Evolutionary conservation across 2,113 vertebrate genomes (phyloP).

Genomic region (Choloepus hoffmanni): DNA sequence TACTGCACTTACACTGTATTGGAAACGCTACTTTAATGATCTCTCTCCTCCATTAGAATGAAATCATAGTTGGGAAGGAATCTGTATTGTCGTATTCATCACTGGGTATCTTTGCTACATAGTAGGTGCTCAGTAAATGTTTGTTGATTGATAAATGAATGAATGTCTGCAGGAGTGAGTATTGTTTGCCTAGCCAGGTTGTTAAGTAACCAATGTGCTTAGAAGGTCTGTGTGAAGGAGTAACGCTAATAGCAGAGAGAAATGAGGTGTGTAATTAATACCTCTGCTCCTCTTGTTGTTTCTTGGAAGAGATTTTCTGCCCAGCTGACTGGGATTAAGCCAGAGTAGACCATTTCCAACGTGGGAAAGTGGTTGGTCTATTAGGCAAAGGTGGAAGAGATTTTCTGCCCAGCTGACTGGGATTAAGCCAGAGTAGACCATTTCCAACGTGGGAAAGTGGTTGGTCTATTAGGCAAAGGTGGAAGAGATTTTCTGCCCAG

Average conservation of each 20-base stretch:
- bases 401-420: slow-evolving; percentile 45
- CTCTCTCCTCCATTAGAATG: background rate
- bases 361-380: background rate
- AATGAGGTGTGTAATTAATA: slow-evolving; percentile 52
- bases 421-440: background rate
- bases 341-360: background rate
- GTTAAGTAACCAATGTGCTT: slow-evolving; percentile 49
- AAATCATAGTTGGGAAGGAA: background rate
- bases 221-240: slow-evolving; percentile 9
- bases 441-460: background rate
- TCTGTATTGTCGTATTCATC: background rate
- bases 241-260: slow-evolving; percentile 5
- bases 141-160: slow-evolving; percentile 10
- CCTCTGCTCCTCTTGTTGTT: slow-evolving; percentile 41
- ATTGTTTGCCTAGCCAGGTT: slow-evolving; percentile 17
- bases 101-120: background rate
- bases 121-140: slow-evolving; percentile 35
- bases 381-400: background rate
- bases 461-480: background rate
- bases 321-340: background rate
- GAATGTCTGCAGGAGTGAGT: background rate
- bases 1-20: background rate
- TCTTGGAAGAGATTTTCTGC: slow-evolving; percentile 47
- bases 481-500: slow-evolving; percentile 49
- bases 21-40: background rate